These are phyloP conservation scores for Sebastes minor DNA, from an alignment of 2,797 vertebrate species.

Conservation along the genomic window DNA sequence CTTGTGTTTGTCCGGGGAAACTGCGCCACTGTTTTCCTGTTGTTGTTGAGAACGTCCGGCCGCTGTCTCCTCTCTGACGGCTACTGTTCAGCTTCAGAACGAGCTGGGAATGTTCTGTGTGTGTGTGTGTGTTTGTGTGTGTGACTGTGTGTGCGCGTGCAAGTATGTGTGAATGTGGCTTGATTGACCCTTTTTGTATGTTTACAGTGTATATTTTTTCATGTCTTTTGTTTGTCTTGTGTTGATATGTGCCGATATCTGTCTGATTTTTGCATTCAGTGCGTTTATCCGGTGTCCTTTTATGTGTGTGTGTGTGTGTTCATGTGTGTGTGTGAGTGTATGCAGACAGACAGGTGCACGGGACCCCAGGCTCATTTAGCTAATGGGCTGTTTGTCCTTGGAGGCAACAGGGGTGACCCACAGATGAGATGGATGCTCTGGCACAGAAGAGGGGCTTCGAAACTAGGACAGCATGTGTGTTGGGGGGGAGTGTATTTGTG, in stretches of 20 bases:
- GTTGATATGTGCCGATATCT: neutral
- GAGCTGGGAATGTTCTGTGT: neutral
- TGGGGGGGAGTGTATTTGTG: neutral
- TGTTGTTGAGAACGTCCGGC: slow-evolving; percentile 23
- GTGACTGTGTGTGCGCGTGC: neutral
- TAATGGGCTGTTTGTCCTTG: slow-evolving; percentile 80
- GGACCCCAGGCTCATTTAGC: slow-evolving; percentile 75
- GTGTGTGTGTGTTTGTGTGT: neutral
- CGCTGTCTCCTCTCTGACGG: neutral
- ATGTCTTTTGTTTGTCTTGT: slow-evolving; percentile 10
- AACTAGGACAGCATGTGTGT: slow-evolving; percentile 51
- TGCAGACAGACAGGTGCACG: slow-evolving; percentile 57
- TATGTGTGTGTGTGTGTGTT: neutral
- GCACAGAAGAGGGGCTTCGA: slow-evolving; percentile 36
- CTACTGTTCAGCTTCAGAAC: slow-evolving; percentile 4
- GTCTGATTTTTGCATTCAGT: neutral
- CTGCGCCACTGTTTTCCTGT: slow-evolving; percentile 24
- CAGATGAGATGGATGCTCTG: slow-evolving; percentile 73
- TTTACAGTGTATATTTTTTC: neutral
- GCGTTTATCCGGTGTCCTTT: neutral
- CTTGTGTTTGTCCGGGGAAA: slow-evolving; percentile 8
- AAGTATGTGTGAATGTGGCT: neutral
- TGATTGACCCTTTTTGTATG: neutral
- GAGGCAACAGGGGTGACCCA: slow-evolving; percentile 72
- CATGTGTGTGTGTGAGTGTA: neutral